Conservation (phyloP, 2,888 invertebrate genomes). For the Ecdyonurus torrentis region DNA sequence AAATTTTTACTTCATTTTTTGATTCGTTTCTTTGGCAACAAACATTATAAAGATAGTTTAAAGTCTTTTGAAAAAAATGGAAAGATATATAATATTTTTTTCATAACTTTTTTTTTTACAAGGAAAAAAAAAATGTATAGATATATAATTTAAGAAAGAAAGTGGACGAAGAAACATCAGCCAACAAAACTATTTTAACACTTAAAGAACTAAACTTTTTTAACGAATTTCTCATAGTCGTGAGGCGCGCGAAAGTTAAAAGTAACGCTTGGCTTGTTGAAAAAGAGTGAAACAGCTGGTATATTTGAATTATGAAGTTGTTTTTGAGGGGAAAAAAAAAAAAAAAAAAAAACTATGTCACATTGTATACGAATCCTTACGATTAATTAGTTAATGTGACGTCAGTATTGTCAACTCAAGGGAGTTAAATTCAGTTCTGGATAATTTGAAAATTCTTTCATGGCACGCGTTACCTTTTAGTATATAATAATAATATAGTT, state of each 20-base stretch:
- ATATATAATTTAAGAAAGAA: neutral
- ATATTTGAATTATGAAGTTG: neutral
- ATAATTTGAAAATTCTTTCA: no score
- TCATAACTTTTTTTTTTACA: neutral
- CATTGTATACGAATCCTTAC: neutral
- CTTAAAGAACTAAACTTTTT: neutral
- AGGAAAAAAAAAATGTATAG: neutral
- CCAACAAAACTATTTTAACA: constrained; percentile 2
- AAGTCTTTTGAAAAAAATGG: neutral
- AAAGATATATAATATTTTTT: neutral
- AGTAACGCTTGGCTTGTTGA: no score
- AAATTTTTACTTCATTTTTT: neutral
- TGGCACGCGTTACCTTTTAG: no score
- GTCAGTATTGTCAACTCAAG: neutral
- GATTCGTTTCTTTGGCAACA: neutral
- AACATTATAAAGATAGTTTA: neutral
- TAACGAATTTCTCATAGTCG: neutral
- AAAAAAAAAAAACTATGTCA: neutral
- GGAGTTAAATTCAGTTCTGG: neutral
- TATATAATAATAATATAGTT: no score
- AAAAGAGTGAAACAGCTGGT: neutral
- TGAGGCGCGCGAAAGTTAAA: no score
- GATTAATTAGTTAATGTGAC: neutral
- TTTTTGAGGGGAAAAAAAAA: neutral
- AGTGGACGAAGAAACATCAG: neutral